Percentiles rank a stretch among this genome's conserved stretches.
Evolutionary conservation across 2,888 invertebrate species (phyloP).

Genomic region (Esperia sulphurella): DNA sequence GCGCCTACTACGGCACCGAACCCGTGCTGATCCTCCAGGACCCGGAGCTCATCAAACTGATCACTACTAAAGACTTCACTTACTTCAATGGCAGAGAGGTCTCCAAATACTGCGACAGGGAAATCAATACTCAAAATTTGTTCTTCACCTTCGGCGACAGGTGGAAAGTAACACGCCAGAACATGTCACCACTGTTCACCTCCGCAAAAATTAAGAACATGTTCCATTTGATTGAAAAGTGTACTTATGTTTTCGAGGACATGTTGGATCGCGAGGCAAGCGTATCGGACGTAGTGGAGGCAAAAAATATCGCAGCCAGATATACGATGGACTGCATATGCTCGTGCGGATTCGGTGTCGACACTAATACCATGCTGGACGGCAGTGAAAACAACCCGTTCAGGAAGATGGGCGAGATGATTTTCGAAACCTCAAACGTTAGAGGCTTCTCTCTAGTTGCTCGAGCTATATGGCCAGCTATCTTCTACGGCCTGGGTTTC

Average conservation of each 20-base stretch:
- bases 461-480: slow-evolving; percentile 32
- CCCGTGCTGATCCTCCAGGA: slow-evolving; percentile 33
- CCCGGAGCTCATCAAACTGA: slow-evolving; percentile 33
- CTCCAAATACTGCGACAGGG: slow-evolving; percentile 34
- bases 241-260: slow-evolving; percentile 32
- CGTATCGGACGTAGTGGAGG: slow-evolving; percentile 25
- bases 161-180: slow-evolving; percentile 56
- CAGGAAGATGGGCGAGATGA: slow-evolving; percentile 23
- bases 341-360: slow-evolving; percentile 34
- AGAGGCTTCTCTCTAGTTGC: slow-evolving; percentile 17
- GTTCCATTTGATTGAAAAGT: slow-evolving; percentile 49
- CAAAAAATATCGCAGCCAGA: slow-evolving; percentile 30
- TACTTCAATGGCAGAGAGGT: slow-evolving; percentile 32
- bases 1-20: slow-evolving; percentile 30
- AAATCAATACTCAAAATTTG: slow-evolving; percentile 35
- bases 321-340: slow-evolving; percentile 46
- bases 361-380: slow-evolving; percentile 16
- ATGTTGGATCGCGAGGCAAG: slow-evolving; percentile 31
- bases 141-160: slow-evolving; percentile 46
- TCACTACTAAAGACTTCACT: slow-evolving; percentile 30
- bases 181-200: slow-evolving; percentile 51
- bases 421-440: slow-evolving; percentile 21
- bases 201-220: slow-evolving; percentile 57
- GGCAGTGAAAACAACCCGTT: slow-evolving; percentile 30
- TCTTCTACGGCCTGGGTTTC: slow-evolving; percentile 33